These are phyloP conservation scores for Chaetops frenatus DNA, from an alignment of 2,113 vertebrate genomes.

Conservation along the genomic window DNA sequence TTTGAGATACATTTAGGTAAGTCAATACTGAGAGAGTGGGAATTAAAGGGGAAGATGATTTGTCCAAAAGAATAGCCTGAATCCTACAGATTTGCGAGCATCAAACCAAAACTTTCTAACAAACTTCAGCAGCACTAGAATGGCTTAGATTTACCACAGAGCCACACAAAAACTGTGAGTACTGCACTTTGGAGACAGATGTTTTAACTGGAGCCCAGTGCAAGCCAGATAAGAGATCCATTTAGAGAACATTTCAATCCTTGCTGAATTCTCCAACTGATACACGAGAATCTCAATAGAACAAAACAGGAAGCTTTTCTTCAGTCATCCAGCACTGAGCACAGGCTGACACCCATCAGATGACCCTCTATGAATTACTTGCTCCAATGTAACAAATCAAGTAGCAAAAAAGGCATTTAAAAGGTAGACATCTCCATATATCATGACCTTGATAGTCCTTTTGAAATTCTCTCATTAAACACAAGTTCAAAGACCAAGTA, in stretches of 20 bases:
- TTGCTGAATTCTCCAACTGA: not conserved
- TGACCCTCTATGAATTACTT: not conserved
- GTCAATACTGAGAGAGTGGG: not conserved
- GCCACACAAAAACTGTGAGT: not conserved
- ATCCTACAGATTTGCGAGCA: not conserved
- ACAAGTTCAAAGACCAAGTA: not conserved
- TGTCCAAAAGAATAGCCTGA: not conserved
- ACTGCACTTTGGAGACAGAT: not conserved
- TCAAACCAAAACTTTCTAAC: not conserved
- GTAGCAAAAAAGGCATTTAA: not conserved
- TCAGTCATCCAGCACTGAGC: not conserved
- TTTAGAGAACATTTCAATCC: slow-evolving; percentile 14
- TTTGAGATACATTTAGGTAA: not conserved
- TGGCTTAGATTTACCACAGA: not conserved
- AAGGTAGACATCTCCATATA: not conserved
- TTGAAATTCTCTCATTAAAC: not conserved
- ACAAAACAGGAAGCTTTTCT: slow-evolving; percentile 40
- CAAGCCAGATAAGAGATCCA: slow-evolving; percentile 15
- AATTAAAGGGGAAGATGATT: not conserved
- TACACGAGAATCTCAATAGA: not conserved
- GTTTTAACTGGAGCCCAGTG: not conserved
- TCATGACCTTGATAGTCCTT: not conserved
- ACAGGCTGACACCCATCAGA: slow-evolving; percentile 16
- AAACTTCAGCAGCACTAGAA: not conserved
- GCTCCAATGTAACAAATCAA: not conserved